Evolutionary conservation across 2,113 vertebrate genomes (phyloP).

Genomic region (Pachyramphus minor): DNA sequence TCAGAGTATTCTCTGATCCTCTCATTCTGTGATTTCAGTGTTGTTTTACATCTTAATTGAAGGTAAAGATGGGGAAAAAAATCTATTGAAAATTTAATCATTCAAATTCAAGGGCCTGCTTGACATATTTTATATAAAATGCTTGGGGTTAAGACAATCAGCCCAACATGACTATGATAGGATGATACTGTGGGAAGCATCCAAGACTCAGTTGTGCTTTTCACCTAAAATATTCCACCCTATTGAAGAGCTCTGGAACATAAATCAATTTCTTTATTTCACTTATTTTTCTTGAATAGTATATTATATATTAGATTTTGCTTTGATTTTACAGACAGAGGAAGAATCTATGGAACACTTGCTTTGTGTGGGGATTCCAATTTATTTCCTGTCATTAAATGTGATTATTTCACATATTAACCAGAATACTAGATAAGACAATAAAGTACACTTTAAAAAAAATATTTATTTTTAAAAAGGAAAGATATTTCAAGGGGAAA

Average conservation of each 20-base stretch:
- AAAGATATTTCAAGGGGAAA: neutral
- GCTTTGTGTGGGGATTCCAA: neutral
- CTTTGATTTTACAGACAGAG: neutral
- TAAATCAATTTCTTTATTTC: neutral
- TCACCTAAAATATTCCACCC: neutral
- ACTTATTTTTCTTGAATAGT: neutral
- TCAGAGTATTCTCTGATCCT: neutral
- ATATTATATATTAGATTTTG: neutral
- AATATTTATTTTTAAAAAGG: neutral
- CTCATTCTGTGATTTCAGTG: neutral
- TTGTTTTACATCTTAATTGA: neutral
- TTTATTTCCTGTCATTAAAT: neutral
- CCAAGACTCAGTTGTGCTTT: neutral
- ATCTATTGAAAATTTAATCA: neutral
- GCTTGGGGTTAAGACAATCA: neutral
- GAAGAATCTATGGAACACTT: neutral
- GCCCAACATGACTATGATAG: neutral
- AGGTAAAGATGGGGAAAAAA: neutral
- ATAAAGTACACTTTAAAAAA: neutral
- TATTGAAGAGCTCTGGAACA: neutral
- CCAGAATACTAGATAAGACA: neutral
- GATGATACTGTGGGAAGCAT: neutral
- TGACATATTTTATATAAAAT: neutral
- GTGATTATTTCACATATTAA: neutral
- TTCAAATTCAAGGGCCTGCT: neutral